These are phyloP conservation scores for Coreius guichenoti DNA, from an alignment of 2,797 vertebrate genomes.

Conservation along the genomic window DNA sequence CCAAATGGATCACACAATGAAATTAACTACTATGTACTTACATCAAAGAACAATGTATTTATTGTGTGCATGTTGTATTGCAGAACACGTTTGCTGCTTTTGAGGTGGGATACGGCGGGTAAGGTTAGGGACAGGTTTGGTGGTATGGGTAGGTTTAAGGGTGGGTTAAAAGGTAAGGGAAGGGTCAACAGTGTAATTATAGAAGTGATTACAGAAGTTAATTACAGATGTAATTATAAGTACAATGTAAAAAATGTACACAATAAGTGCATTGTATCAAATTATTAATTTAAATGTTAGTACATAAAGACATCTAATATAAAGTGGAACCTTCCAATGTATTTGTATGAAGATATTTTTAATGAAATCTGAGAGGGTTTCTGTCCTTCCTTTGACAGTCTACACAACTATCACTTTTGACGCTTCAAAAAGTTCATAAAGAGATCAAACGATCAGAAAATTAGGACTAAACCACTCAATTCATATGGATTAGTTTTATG, in stretches of 20 bases:
- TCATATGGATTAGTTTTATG: too few relatives aligned
- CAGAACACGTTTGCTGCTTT: neutral
- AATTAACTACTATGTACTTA: neutral
- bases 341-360: too few relatives aligned
- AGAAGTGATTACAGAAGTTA: neutral
- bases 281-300: neutral
- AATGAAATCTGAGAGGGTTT: too few relatives aligned
- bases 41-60: neutral
- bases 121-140: neutral
- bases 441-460: too few relatives aligned
- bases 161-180: neutral
- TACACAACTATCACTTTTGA: too few relatives aligned
- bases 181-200: neutral
- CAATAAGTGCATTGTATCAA: neutral
- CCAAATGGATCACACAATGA: neutral
- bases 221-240: neutral
- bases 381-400: too few relatives aligned
- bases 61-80: neutral
- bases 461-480: too few relatives aligned
- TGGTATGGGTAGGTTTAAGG: neutral
- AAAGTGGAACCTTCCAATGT: neutral
- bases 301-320: neutral
- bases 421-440: too few relatives aligned
- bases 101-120: neutral
- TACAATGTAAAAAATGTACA: neutral